Base-by-base conservation (phyloP, 1,140 invertebrate species). In the Temnothorax curvispinosus region DNA sequence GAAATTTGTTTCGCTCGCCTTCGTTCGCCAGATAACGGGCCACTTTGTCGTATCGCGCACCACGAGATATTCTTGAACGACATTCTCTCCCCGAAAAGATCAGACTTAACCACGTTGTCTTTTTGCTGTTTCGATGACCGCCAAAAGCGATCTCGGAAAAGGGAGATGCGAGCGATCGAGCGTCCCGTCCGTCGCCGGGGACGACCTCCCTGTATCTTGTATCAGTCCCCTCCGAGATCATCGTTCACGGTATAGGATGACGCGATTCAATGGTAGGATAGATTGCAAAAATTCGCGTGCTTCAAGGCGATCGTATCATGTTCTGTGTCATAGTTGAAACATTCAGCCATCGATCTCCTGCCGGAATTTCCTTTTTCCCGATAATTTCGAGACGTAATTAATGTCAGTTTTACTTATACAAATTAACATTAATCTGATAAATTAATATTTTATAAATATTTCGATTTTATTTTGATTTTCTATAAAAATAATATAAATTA, bases 241-340 rank as follows among this genome's bases (percentile, higher is more conserved):
- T 90, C 86, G 62, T 88, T 62, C 44, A 84, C 67, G 76, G 89
- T 90, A 72, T 90, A 90, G 81, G 81, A 78, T 90, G 86, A 90
- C 89, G 86, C 67, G 88, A 90, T 87, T 90, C 89, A 88, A 85
- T 81, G 81, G 89, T 87, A 74, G 71, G 89, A 90, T 90, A 86
- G 89, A 85, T 86, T 50, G 86, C 81, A 90, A 87, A 84, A 90
- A 86, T 82, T 86, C 71, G 86, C 78, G 78, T 89, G 52, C 47
- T 60, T 38, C 67, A 54, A 85, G 32, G 58, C 65, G 80, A 88
- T 89, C 87, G 74, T 88, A 88, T 88, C 86, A 13, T 86, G 38
- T 89, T 89, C 69, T 74, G 54, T 35, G 80, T 75, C 58, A 64
- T 65, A 74, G 67, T 82, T 60, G 54, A 41, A 60, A 8, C 47